Conservation (phyloP, 1,140 invertebrate genomes). For the Heliconius nattereri region DNA sequence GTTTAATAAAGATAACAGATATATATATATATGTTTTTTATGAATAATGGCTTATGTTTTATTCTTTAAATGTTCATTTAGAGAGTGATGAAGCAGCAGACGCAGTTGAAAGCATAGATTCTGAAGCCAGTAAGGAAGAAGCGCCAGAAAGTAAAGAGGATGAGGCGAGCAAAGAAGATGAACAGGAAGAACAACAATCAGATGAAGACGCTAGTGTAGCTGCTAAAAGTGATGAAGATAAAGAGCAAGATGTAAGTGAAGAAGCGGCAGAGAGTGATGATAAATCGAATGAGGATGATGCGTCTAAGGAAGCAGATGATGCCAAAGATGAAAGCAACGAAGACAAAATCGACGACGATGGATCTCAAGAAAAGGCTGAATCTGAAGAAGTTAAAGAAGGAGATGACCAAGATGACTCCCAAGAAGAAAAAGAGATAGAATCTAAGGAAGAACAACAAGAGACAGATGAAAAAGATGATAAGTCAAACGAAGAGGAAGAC, state of each 20-base stretch:
- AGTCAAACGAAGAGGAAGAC: constrained; percentile 48
- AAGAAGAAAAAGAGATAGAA: constrained; percentile 58
- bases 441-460: constrained; percentile 51
- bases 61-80: constrained; percentile 36
- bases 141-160: constrained; percentile 36
- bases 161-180: constrained; percentile 34
- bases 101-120: constrained; percentile 47
- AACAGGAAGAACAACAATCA: constrained; percentile 34
- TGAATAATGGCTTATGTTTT: background rate
- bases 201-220: constrained; percentile 41
- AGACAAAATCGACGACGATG: constrained; percentile 61
- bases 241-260: constrained; percentile 40
- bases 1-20: too few species aligned
- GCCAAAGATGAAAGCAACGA: constrained; percentile 59
- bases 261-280: constrained; percentile 52
- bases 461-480: constrained; percentile 49
- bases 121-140: constrained; percentile 46
- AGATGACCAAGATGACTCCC: constrained; percentile 63
- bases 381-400: constrained; percentile 57
- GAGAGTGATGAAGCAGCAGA: constrained; percentile 63
- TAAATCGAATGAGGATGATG: constrained; percentile 51
- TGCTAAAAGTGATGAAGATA: constrained; percentile 51
- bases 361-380: constrained; percentile 76
- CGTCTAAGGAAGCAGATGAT: constrained; percentile 49
- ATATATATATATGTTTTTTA: background rate